Conservation (phyloP, 2,888 invertebrate genomes). For the Leptinotarsa rubiginosa region DNA sequence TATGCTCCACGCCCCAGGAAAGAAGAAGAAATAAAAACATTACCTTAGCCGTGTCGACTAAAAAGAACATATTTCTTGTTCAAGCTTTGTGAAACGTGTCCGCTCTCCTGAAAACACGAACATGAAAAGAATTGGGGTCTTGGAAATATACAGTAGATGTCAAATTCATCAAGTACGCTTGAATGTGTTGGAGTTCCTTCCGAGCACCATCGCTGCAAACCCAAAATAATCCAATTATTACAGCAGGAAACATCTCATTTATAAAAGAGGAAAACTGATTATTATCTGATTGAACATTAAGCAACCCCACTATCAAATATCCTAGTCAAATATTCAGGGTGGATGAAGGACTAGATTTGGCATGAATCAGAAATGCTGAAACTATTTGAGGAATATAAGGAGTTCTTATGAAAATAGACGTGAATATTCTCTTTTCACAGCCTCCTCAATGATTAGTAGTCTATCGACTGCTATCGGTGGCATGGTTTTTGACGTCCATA, state of each 20-base stretch:
- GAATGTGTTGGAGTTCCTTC: constrained; percentile 4
- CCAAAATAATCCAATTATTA: background rate
- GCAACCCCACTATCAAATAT: no score
- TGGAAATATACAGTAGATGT: constrained; percentile 19
- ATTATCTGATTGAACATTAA: no score
- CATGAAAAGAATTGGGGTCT: constrained; percentile 23
- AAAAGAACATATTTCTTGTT: constrained; percentile 50
- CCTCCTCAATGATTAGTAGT: no score
- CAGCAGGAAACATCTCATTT: accelerated
- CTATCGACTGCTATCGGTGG: no score
- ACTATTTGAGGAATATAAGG: no score
- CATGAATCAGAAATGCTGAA: no score
- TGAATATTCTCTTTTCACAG: no score
- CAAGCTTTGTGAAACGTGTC: constrained; percentile 44
- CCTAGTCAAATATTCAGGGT: no score
- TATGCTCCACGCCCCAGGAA: constrained; percentile 55
- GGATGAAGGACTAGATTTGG: no score
- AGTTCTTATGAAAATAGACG: no score
- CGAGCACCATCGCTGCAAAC: background rate
- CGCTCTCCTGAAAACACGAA: constrained; percentile 16
- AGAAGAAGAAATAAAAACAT: constrained; percentile 53
- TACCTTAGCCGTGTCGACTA: constrained; percentile 48
- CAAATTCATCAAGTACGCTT: constrained; percentile 23
- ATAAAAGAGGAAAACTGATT: no score
- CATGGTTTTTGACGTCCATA: no score